phyloP scores from a whole-genome alignment of 2,888 invertebrate species.

The Chorisops tibialis region DNA sequence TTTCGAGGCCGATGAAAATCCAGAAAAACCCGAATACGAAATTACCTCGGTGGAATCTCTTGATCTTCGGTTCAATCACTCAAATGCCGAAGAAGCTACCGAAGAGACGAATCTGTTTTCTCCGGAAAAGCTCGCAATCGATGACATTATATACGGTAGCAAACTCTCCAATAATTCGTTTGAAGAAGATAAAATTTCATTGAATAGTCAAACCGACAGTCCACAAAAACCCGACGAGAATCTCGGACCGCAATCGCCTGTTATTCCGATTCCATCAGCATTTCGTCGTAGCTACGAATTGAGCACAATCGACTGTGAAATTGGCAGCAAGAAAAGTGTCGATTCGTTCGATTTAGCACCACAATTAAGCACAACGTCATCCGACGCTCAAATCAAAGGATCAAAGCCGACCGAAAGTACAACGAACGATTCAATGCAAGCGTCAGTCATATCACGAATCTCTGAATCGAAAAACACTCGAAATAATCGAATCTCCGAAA shows the following conservation, averaged over 20 bases:
- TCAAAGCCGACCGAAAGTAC: background rate
- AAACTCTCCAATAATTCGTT: slow-evolving; percentile 44
- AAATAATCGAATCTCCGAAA: slow-evolving; percentile 70
- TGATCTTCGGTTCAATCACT: slow-evolving; percentile 52
- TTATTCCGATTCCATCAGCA: slow-evolving; percentile 64
- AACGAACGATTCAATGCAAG: slow-evolving; percentile 37
- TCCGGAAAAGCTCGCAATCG: slow-evolving; percentile 51
- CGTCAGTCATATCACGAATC: background rate
- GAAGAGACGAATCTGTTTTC: slow-evolving; percentile 49
- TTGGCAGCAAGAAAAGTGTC: slow-evolving; percentile 60
- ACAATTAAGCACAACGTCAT: slow-evolving; percentile 33
- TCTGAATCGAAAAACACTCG: slow-evolving; percentile 43
- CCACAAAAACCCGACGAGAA: slow-evolving; percentile 39
- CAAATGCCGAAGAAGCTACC: slow-evolving; percentile 55
- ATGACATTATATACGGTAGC: slow-evolving; percentile 52
- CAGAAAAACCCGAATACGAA: slow-evolving; percentile 39
- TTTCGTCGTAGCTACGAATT: slow-evolving; percentile 52
- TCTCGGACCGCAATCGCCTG: slow-evolving; percentile 58
- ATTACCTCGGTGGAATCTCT: slow-evolving; percentile 52
- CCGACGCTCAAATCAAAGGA: background rate
- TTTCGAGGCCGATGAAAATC: slow-evolving; percentile 64
- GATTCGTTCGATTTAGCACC: slow-evolving; percentile 51
- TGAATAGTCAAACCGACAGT: slow-evolving; percentile 38
- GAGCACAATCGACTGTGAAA: slow-evolving; percentile 61
- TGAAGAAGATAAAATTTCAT: slow-evolving; percentile 47